Evolutionary conservation across 2,797 vertebrate species (phyloP).

Genomic region (Valencia hispanica): DNA sequence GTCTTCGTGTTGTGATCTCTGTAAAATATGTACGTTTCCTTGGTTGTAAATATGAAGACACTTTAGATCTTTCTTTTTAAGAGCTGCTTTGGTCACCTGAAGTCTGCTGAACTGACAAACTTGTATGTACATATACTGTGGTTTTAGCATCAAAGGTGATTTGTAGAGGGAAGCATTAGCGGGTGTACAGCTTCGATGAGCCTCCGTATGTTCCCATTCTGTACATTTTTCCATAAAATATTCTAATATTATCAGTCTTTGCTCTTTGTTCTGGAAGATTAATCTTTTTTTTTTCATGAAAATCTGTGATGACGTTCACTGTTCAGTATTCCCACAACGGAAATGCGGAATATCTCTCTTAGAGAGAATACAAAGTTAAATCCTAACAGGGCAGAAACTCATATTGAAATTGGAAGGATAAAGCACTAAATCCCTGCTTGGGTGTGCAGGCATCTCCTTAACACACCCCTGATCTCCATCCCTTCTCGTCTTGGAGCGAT

Average conservation of each 20-base stretch:
- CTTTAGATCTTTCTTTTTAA: conserved; percentile 72
- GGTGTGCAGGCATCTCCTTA: conserved; percentile 68
- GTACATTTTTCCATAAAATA: conserved; percentile 62
- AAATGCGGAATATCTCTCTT: conserved; percentile 66
- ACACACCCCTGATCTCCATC: conserved; percentile 38
- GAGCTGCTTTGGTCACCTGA: conserved; percentile 68
- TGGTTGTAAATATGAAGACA: conserved; percentile 77
- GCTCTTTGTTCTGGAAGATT: conserved; percentile 43
- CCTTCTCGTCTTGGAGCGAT: conserved; percentile 27
- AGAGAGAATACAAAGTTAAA: conserved; percentile 71
- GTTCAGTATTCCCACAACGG: conserved; percentile 58
- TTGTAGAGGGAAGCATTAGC: conserved; percentile 57
- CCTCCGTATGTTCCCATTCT: conserved; percentile 51
- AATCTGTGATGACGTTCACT: conserved; percentile 59
- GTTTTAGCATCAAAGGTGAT: conserved; percentile 59
- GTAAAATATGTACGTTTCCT: conserved; percentile 79
- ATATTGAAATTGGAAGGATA: conserved; percentile 68
- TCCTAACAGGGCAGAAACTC: conserved; percentile 51
- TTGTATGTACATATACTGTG: conserved; percentile 68
- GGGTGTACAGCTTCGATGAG: conserved; percentile 72
- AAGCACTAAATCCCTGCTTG: conserved; percentile 70
- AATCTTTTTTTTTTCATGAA: conserved; percentile 39
- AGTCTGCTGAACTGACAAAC: conserved; percentile 53
- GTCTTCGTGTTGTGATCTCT: conserved; percentile 81
- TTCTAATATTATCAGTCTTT: conserved; percentile 54